Base-by-base conservation (phyloP, 1,140 invertebrate species). In the Homalodisca vitripennis region DNA sequence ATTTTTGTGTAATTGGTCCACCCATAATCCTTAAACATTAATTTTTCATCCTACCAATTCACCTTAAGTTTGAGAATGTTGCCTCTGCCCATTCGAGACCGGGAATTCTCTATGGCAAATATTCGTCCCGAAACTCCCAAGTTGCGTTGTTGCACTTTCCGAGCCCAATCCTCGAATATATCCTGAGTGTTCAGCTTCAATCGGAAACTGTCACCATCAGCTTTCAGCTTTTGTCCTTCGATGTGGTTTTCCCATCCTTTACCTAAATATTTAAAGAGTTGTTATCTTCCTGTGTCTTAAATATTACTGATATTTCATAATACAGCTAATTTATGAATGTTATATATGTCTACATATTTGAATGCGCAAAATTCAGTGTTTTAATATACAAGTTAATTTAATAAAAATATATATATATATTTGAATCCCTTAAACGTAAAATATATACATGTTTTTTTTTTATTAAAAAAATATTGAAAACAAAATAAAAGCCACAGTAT, bases 201-300 rank as follows among this genome's bases (percentile, higher is more conserved):
- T 29, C 95, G 88, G 80, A 99, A 99, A 80, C 95, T 98, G 75
- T 99, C 98, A 13, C 97, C 97, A 80, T 99, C 97, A 10, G 90
- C 92, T 82, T 99, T 99, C 48, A 99, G 81, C 79, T 98, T 98
- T 78, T 98, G 95, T 60, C 98, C 98, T 80, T 99, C 98, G 29
- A 99, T 96, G 79, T 99, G 97, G 76, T 95, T 97, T 80, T 98
- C 97, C 98, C 98, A 99, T 32, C 95, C 97, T 82, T 98, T 97
- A 14, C 95, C 89, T 90, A 57, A 57, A 76, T 41, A 10, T 41
- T 41, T 41, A 17, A 41, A 41, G 34, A 10, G 17, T 41, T 41
- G 34, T 41, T 10, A 41, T 41, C 34, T 41, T 41, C 17, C 17
- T 41, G 6, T 41, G 34, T 41, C n/a, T n/a, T n/a, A n/a, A n/a